Base-by-base conservation (phyloP, 37 sponge, comb jelly and placozoan genomes). In the Geodia barretti region DNA sequence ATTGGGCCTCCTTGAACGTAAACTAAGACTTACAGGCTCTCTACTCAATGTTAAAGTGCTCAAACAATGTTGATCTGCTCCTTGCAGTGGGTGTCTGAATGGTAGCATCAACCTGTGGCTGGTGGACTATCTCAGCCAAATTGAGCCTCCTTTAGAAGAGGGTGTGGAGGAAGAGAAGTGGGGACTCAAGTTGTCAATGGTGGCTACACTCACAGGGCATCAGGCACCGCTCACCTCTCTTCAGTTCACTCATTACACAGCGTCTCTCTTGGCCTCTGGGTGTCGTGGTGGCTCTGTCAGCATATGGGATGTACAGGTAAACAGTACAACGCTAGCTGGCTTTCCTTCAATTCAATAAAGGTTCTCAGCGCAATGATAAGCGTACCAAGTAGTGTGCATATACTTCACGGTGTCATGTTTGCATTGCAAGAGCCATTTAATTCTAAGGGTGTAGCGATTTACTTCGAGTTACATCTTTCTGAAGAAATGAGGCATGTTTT, bases 281-380 rank as follows among this genome's bases (percentile, higher is more conserved):
- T 86, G 83, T 65, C 58, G 72, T 39, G 92, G 91, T 72, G 91
- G 91, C 25, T 64, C 74, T 32, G 92, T 93, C 41, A 75, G 70
- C 20, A 74, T 89, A 21, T 93, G 92, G 94, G 83, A 87, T 61
- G 32, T 89, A 0, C 23, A 68, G 80, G 92, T 92, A 31, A 40
- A 31, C 24, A 60, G 75, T 72, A 30, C 4, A 29, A 26, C n/a
- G n/a, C n/a, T n/a, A n/a, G n/a, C n/a, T n/a, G n/a, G n/a, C n/a
- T n/a, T n/a, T n/a, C n/a, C n/a, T n/a, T n/a, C n/a, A n/a, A n/a
- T n/a, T n/a, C n/a, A n/a, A n/a, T n/a, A n/a, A n/a, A n/a, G n/a
- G n/a, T n/a, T n/a, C n/a, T n/a, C n/a, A n/a, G n/a, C n/a, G n/a
- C n/a, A n/a, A n/a, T n/a, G n/a, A n/a, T n/a, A n/a, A n/a, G n/a